Percentiles rank a stretch among this genome's conserved stretches.
phyloP scores from a whole-genome alignment of 2,888 invertebrate genomes.

The Sarcophaga caerulescens region DNA sequence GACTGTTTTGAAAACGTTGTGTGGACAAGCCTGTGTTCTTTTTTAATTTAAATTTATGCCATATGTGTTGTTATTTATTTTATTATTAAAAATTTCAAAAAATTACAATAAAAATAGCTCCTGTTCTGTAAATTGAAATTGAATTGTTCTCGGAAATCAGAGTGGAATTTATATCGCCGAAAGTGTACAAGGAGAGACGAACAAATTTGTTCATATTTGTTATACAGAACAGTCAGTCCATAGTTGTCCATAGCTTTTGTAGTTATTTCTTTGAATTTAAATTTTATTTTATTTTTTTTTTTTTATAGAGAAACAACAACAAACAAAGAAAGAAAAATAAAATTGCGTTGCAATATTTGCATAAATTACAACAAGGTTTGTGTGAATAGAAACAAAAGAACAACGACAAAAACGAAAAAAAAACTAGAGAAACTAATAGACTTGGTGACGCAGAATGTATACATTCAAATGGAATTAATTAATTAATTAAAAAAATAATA shows the following conservation, averaged over 20 bases:
- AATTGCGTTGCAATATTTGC: slow-evolving; percentile 60
- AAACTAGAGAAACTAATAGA: neutral
- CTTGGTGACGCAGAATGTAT: slow-evolving; percentile 14
- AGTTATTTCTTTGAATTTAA: slow-evolving; percentile 23
- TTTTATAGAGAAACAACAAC: neutral
- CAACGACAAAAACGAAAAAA: neutral
- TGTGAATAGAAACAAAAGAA: too few species aligned
- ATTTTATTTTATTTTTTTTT: slow-evolving; percentile 3
- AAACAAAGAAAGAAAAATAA: slow-evolving; percentile 23
- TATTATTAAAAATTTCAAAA: neutral
- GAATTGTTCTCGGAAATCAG: neutral
- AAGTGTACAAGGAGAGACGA: too few species aligned
- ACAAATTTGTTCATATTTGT: too few species aligned
- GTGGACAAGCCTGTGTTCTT: neutral
- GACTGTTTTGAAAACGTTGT: too few species aligned
- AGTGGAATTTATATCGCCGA: too few species aligned
- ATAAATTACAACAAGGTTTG: slow-evolving; percentile 46
- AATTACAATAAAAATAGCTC: too few species aligned
- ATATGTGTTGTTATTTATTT: slow-evolving; percentile 40
- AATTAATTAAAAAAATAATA: neutral
- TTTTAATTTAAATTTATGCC: slow-evolving; percentile 39
- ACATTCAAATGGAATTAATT: neutral
- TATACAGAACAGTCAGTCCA: too few species aligned
- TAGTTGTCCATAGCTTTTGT: neutral
- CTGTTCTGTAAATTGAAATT: neutral